Percentiles rank a stretch among this genome's conserved stretches.
Evolutionary conservation across 2,113 vertebrate genomes (phyloP).

Genomic region (Alectura lathami): DNA sequence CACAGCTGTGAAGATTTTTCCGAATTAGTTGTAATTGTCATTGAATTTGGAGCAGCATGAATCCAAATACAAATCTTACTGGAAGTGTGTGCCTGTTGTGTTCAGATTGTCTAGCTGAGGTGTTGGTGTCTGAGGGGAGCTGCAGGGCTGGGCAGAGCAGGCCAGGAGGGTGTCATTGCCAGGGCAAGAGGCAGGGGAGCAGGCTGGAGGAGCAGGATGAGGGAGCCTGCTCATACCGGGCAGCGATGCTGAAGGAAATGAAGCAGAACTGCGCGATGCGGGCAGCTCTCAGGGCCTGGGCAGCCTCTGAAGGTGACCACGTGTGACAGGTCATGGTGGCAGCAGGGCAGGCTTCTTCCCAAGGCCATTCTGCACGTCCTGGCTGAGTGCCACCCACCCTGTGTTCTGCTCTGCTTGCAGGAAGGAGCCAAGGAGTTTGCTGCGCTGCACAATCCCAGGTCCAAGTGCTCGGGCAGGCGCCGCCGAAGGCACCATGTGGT

Average conservation of each 20-base stretch:
- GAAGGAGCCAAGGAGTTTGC: conserved; percentile 98
- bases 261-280: rapidly evolving
- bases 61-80: neutral
- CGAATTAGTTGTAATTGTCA: neutral
- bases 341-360: neutral
- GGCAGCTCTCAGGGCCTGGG: neutral
- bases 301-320: neutral
- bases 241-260: rapidly evolving
- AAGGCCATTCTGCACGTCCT: neutral
- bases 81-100: neutral
- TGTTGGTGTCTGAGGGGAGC: rapidly evolving
- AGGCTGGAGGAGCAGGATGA: neutral
- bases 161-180: neutral
- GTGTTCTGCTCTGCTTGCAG: conserved; percentile 70
- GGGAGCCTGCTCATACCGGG: rapidly evolving
- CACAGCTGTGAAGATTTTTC: neutral
- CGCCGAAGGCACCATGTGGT: conserved; percentile 81
- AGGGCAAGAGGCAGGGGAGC: neutral
- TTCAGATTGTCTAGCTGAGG: neutral
- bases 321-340: rapidly evolving
- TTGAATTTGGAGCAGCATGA: neutral
- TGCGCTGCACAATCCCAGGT: conserved; percentile 88
- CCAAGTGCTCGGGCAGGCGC: conserved; percentile 85
- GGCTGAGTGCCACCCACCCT: neutral
- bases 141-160: neutral